These are phyloP conservation scores for Batillaria attramentaria DNA, from an alignment of 1,140 invertebrate genomes.

Conservation along the genomic window DNA sequence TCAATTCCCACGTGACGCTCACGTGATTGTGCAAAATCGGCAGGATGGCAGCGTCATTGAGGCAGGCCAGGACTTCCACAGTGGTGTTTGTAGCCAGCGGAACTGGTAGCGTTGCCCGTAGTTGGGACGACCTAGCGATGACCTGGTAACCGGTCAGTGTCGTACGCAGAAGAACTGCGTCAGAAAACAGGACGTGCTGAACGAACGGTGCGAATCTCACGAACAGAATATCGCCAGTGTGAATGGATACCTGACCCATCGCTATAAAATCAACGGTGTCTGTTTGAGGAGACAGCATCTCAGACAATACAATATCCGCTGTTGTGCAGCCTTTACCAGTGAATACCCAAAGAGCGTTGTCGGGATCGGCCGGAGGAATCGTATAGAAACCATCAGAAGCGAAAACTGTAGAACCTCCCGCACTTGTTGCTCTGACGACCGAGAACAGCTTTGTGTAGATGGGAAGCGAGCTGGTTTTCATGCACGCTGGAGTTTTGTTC, in stretches of 20 bases:
- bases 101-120: not conserved
- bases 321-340: not conserved
- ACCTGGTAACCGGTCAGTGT: constrained; percentile 28
- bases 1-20: not conserved
- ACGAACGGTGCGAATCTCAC: constrained; percentile 1
- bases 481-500: not conserved
- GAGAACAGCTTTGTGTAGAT: constrained; percentile 27
- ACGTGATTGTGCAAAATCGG: not conserved
- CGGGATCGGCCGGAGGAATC: not conserved
- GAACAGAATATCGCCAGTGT: constrained; percentile 3
- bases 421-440: constrained; percentile 1
- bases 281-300: not conserved
- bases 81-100: not conserved
- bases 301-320: not conserved
- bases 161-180: constrained; percentile 13
- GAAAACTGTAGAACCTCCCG: constrained; percentile 9
- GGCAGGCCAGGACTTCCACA: not conserved
- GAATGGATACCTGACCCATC: not conserved
- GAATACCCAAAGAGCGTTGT: not conserved
- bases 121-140: constrained; percentile 14
- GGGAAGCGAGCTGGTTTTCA: constrained; percentile 18
- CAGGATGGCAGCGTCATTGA: not conserved
- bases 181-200: not conserved
- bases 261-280: not conserved
- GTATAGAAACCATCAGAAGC: constrained; percentile 13